phyloP scores from a whole-genome alignment of 2,797 vertebrate species.

The Capromys pilorides region DNA sequence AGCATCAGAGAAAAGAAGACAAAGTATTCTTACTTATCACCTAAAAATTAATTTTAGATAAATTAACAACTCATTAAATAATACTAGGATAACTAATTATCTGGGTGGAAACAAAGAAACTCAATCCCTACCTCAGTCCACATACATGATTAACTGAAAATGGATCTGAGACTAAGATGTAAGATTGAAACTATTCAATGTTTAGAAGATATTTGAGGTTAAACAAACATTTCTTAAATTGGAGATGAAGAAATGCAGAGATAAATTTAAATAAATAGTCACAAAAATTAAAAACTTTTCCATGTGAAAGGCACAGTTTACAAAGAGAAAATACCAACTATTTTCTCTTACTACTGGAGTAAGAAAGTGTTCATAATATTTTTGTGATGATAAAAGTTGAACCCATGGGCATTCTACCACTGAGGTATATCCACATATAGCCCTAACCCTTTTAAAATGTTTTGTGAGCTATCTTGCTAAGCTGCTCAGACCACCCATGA shows the following conservation, averaged over 20 bases:
- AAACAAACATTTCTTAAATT: constrained; percentile 16
- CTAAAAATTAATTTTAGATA: neutral
- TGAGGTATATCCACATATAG: neutral
- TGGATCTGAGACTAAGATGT: neutral
- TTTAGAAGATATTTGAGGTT: neutral
- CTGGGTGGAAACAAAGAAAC: neutral
- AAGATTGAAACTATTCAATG: neutral
- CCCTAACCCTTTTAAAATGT: neutral
- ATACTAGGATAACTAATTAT: neutral
- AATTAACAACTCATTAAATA: neutral
- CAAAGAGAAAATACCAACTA: neutral
- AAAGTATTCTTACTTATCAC: neutral
- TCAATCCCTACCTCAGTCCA: neutral
- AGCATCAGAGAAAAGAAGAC: neutral
- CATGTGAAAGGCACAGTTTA: neutral
- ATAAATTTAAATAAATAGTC: neutral
- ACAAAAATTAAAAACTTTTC: neutral
- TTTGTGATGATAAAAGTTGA: neutral
- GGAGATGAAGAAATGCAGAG: neutral
- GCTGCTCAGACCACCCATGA: neutral
- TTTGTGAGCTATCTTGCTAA: neutral
- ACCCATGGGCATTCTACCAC: neutral
- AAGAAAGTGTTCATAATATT: neutral
- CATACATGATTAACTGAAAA: neutral
- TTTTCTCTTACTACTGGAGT: neutral